These are phyloP conservation scores for Drosophila saltans DNA, from an alignment of 1,140 invertebrate species.

Conservation along the genomic window DNA sequence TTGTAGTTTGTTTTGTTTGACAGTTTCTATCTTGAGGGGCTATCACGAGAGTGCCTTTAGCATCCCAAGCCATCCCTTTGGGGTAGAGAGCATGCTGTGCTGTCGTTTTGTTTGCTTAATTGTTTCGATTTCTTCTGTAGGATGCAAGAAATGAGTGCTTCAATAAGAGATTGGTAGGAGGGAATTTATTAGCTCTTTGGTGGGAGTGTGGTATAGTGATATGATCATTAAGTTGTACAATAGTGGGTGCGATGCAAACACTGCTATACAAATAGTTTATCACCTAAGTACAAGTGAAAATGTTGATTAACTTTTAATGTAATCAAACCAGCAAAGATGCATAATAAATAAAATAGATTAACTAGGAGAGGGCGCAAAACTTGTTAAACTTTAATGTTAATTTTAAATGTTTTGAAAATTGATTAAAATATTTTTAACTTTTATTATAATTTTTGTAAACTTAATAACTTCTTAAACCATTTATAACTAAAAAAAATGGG, in stretches of 20 bases:
- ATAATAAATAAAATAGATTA: background rate
- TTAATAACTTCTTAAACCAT: no score
- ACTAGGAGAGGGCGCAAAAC: no score
- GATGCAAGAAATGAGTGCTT: conserved; percentile 39
- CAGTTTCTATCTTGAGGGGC: conserved; percentile 64
- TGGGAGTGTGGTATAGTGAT: background rate
- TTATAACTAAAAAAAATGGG: no score
- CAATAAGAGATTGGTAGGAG: conserved; percentile 28
- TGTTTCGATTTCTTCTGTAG: conserved; percentile 53
- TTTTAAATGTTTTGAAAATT: no score
- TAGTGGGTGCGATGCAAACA: conserved; percentile 22
- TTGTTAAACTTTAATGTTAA: no score
- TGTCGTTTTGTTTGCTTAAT: conserved; percentile 73
- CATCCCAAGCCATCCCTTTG: conserved; percentile 10
- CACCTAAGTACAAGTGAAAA: conserved; percentile 23
- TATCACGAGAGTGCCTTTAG: conserved; percentile 36
- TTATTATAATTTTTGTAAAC: no score
- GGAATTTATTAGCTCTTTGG: conserved; percentile 50
- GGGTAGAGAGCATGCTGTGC: conserved; percentile 35
- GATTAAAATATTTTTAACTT: no score
- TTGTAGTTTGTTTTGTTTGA: conserved; percentile 77
- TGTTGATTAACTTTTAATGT: background rate
- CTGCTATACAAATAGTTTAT: conserved; percentile 47
- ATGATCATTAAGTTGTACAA: conserved; percentile 51
- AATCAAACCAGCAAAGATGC: background rate